A percentile compares a stretch with the other conserved stretches of the same genome.
phyloP scores from a whole-genome alignment of 2,888 invertebrate species.

The Drosophila algonquin region DNA sequence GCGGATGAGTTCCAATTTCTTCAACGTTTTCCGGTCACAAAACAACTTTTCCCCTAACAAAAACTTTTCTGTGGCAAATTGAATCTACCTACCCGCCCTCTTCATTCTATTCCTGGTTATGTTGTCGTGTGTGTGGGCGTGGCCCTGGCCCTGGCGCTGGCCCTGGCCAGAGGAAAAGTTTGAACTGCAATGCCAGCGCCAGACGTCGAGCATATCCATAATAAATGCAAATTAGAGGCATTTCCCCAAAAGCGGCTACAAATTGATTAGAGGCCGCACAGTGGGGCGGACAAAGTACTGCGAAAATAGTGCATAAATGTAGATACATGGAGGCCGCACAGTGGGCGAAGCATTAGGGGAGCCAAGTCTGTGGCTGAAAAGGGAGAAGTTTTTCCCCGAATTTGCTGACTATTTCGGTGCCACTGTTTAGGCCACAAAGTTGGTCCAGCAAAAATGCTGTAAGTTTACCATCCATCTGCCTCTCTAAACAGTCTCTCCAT shows the following conservation, averaged over 20 bases:
- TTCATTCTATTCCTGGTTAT: neutral
- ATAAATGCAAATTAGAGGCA: conserved; percentile 80
- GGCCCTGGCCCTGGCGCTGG: conserved; percentile 60
- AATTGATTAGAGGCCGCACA: conserved; percentile 78
- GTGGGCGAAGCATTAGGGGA: neutral
- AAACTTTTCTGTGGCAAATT: conserved; percentile 48
- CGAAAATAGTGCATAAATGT: neutral
- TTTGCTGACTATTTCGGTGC: conserved; percentile 1
- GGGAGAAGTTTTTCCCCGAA: neutral
- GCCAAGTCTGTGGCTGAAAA: neutral
- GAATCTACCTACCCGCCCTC: conserved; percentile 14
- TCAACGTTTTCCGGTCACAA: conserved; percentile 2
- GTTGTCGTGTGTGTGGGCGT: conserved; percentile 66
- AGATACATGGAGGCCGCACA: no score
- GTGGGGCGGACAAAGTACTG: conserved; percentile 29
- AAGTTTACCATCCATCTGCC: conserved; percentile 18
- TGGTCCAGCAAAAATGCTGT: conserved; percentile 63
- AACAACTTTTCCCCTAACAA: conserved; percentile 33
- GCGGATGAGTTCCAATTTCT: conserved; percentile 1
- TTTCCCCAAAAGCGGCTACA: conserved; percentile 72
- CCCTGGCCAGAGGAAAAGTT: conserved; percentile 63
- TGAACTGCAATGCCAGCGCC: conserved; percentile 76
- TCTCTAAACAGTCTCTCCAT: neutral
- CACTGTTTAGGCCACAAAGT: conserved; percentile 59
- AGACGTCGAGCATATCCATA: conserved; percentile 73